Base-by-base conservation (phyloP, 92 coral and sea anemone species). In the Paramuricea clavata region DNA sequence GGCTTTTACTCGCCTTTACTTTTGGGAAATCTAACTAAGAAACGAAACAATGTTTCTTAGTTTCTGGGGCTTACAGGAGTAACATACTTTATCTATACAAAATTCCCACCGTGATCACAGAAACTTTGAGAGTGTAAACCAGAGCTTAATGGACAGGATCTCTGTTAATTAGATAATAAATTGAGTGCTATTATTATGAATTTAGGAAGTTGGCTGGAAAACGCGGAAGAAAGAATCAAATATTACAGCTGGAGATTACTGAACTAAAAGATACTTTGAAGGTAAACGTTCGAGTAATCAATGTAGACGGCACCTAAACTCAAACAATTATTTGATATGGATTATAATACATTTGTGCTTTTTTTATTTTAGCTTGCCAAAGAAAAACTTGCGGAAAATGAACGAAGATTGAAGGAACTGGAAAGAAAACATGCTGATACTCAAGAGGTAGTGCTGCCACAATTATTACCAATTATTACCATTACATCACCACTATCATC, bases 221-320 rank as follows among this genome's bases (percentile, higher is more conserved):
- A 86, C 90, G 98, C 52, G 99, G 95, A 32, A 92, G 94, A 80
- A 97, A 93, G 69, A 94, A 91, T 43, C 95, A 97, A 79, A 82
- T 97, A 32, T 52, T 97, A 68, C 94, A 97, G 31, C 86, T 97
- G 61, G 97, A 97, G 84, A 79, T 94, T 31, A 86, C 89, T 22
- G 99, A 97, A 85, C 88, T 93, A 32, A 97, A 97, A 78, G 98
- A 97, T 72, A 97, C 98, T 0, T 81, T 97, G 23, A 87, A 86
- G 98, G 98, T 95, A 64, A 25, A 86, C 12, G 13, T 72, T 44
- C n/a, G n/a, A n/a, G 17, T 15, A 34, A 6, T 17, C 6, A 67
- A 2, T 28, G 1, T 28, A 22, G 43, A 30, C 15, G 36, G 27
- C n/a, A n/a, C n/a, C n/a, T 22, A 67, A 17, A 1, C 6, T 67